Base-by-base conservation (phyloP, 2,888 invertebrate species). In the Sinhomidia bicolor region DNA sequence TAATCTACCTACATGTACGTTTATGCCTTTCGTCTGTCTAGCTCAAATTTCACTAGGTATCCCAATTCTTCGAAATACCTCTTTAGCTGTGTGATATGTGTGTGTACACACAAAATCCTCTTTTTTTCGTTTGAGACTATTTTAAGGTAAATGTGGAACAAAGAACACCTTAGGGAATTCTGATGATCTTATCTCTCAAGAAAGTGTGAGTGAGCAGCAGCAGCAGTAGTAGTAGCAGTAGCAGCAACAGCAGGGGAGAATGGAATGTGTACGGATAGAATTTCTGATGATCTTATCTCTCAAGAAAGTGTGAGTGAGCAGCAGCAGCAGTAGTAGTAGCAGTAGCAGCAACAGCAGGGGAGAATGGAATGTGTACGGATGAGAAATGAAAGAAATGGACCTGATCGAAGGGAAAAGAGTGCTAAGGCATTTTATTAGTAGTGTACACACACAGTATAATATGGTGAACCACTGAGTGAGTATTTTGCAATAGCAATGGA, bases 131-230 rank as follows among this genome's bases (percentile, higher is more conserved):
- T 76, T 74, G 57, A 71, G 80, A 85, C 79, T 57, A 71, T 85
- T 85, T 80, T 85, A 79, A 85, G 79, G 65, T 85, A 80, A 85
- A 85, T 79, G 86, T 80, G 86, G 81, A 81, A 86, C 80, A 81
- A 86, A 81, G 86, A 81, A 86, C 80, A 81, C 85, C 85, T 85
- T 51, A 32, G 85, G 85, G 85, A 85, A 71, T 65, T 68, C 23
- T 79, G 68, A 29, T 85, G 85, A 85, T 85, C 76, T 85, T 85
- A 82, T 82, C 51, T 47, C 7, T 79, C 57, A 51, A 57, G 60
- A 79, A 60, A 79, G 57, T 79, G 79, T 57, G 41, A 60, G 57
- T n/a, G n/a, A n/a, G n/a, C n/a, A n/a, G n/a, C n/a, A n/a, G n/a
- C n/a, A n/a, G n/a, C n/a, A n/a, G n/a, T n/a, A n/a, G n/a, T n/a